These are phyloP conservation scores for Heterodera schachtii DNA, from an alignment of 1,140 invertebrate species.

Conservation along the genomic window DNA sequence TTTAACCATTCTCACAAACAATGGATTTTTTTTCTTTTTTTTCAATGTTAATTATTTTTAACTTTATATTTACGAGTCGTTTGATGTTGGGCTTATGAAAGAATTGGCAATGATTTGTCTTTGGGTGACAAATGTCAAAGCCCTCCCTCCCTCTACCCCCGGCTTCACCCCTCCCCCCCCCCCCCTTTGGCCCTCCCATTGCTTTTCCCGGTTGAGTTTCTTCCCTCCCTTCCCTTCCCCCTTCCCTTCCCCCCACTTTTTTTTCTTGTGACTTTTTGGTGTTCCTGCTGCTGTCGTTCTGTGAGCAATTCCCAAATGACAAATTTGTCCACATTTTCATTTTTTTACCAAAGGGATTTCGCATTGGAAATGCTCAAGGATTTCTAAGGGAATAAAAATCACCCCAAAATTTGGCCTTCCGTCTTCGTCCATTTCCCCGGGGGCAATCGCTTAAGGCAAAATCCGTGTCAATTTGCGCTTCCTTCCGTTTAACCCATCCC, in stretches of 20 bases:
- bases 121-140: neutral
- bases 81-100: too few relatives aligned
- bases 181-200: too few relatives aligned
- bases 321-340: conserved; percentile 4
- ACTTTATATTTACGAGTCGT: neutral
- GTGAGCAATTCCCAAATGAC: neutral
- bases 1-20: neutral
- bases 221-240: too few relatives aligned
- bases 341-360: neutral
- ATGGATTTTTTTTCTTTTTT: too few relatives aligned
- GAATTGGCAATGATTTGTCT: neutral
- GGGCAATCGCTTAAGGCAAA: too few relatives aligned
- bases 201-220: too few relatives aligned
- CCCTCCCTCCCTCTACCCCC: too few relatives aligned
- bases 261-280: too few relatives aligned
- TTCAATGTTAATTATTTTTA: too few relatives aligned
- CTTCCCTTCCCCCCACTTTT: too few relatives aligned
- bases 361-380: neutral
- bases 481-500: neutral
- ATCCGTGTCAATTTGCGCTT: neutral
- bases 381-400: neutral
- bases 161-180: neutral
- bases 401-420: neutral
- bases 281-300: neutral
- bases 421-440: too few relatives aligned